Conservation (phyloP, 2,888 invertebrate genomes). For the Cephus sareptanus region DNA sequence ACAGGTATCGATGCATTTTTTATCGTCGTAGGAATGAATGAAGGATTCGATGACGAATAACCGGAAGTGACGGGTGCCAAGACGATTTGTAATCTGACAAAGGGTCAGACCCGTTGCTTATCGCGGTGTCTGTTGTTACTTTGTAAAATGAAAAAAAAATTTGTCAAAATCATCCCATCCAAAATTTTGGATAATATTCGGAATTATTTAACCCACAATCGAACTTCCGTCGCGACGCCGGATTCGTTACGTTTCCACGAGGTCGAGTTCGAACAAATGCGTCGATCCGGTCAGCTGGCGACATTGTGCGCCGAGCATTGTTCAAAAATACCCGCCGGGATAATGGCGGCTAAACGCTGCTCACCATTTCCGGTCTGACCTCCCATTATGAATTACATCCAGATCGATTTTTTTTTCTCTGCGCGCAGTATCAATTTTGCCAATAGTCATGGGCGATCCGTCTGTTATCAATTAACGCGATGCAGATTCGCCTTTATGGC, state of each 20-base stretch:
- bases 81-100: neutral
- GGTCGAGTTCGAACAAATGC: slow-evolving; percentile 23
- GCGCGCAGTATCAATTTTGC: neutral
- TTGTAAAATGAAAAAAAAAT: neutral
- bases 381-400: neutral
- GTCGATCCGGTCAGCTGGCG: slow-evolving; percentile 45
- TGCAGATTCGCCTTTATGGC: neutral
- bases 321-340: slow-evolving; percentile 16
- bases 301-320: slow-evolving; percentile 45
- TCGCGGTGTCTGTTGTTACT: neutral
- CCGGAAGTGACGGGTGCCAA: neutral
- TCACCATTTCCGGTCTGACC: neutral
- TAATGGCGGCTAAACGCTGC: slow-evolving; percentile 5
- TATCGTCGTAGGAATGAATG: neutral
- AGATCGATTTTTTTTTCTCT: neutral
- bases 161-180: neutral
- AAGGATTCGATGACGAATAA: neutral
- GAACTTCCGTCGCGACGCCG: slow-evolving; percentile 43
- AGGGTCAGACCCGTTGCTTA: neutral
- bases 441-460: neutral
- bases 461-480: neutral
- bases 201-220: slow-evolving; percentile 44
- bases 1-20: neutral
- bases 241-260: slow-evolving; percentile 40
- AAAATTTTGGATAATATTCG: neutral